These are phyloP conservation scores for Cassiopea andromeda DNA, from an alignment of 30 jellyfish, hydroid and myxozoan genomes.

Conservation along the genomic window DNA sequence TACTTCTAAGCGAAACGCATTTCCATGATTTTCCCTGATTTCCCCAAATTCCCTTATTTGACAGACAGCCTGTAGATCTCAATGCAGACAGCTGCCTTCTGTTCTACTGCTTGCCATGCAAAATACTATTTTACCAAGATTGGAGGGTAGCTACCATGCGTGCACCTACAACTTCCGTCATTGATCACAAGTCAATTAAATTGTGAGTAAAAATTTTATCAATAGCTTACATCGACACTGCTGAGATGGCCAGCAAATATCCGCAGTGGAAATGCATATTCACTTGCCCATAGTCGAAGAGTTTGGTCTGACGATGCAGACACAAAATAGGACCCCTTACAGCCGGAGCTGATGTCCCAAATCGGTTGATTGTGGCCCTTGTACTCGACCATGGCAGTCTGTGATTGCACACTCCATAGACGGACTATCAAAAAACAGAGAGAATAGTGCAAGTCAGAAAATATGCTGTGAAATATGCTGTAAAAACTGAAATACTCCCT, in stretches of 20 bases:
- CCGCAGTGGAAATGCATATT: conserved; percentile 87
- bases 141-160: no score
- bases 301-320: conserved; percentile 89
- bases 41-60: no score
- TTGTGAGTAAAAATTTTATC: no score
- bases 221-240: conserved; percentile 88
- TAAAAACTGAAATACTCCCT: neutral
- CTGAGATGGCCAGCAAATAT: conserved; percentile 87
- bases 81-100: no score
- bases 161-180: no score
- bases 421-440: conserved; percentile 57
- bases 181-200: no score
- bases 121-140: no score
- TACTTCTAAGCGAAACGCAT: no score
- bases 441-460: neutral
- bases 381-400: conserved; percentile 77
- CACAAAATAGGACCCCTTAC: conserved; percentile 78
- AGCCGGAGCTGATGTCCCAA: conserved; percentile 83
- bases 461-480: no score
- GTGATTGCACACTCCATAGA: conserved; percentile 80
- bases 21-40: no score
- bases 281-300: conserved; percentile 88
- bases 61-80: no score
- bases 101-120: no score
- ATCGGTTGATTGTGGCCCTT: conserved; percentile 87